Conservation (phyloP, 1,140 invertebrate genomes). For the Wiebesia pumilae region DNA sequence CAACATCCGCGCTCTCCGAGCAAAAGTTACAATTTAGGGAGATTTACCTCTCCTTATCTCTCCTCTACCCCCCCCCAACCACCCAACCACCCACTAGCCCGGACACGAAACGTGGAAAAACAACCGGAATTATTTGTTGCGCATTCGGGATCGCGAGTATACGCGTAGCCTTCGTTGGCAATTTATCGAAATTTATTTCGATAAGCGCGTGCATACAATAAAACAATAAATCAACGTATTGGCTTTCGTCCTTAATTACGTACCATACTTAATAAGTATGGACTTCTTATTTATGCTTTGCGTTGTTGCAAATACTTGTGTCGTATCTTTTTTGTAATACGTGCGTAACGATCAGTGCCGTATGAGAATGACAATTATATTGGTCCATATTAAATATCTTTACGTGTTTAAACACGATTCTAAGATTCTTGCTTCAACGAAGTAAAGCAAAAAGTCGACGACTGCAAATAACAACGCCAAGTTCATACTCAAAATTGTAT, state of each 20-base stretch:
- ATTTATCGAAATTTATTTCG: slow-evolving; percentile 3
- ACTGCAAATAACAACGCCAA: not conserved
- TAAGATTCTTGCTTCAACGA: not conserved
- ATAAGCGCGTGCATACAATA: not conserved
- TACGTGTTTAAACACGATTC: not conserved
- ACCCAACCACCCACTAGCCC: too few species aligned
- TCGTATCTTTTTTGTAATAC: not conserved
- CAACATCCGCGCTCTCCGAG: not conserved
- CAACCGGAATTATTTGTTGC: too few species aligned
- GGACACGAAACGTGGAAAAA: not conserved
- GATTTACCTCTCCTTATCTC: not conserved
- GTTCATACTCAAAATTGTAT: not conserved
- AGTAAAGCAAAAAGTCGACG: not conserved
- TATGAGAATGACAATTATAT: not conserved
- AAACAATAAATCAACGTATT: not conserved
- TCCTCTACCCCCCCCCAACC: too few species aligned
- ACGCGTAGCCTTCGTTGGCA: not conserved
- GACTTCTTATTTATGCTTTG: not conserved
- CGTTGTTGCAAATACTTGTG: not conserved
- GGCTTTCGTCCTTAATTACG: not conserved
- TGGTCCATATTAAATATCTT: not conserved
- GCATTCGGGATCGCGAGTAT: not conserved
- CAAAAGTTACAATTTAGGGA: not conserved
- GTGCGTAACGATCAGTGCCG: not conserved
- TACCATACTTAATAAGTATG: not conserved